These are phyloP conservation scores for Platanista minor DNA, from an alignment of 2,113 vertebrate genomes.

Conservation along the genomic window DNA sequence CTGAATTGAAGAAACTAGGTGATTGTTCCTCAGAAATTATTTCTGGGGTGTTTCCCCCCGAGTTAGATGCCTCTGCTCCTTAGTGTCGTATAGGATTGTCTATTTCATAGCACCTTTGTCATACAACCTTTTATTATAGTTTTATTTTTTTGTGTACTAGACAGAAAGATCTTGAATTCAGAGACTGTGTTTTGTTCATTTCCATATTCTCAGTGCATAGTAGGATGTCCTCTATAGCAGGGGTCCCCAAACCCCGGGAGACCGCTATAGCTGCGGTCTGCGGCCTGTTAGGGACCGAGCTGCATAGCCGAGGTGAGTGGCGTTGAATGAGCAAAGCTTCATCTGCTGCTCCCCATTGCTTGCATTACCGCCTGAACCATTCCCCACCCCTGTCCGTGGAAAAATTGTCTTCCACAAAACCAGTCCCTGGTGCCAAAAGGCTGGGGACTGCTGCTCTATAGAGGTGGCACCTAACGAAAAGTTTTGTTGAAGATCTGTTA, in stretches of 20 bases:
- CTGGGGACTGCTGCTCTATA: neutral
- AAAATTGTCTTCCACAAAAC: too few species aligned
- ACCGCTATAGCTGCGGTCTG: too few species aligned
- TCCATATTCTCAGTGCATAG: neutral
- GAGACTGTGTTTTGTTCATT: neutral
- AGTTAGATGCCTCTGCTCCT: neutral
- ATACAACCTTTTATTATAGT: neutral
- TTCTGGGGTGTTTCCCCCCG: neutral
- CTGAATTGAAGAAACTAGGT: neutral
- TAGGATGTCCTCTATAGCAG: neutral
- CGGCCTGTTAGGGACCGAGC: too few species aligned
- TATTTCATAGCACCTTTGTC: neutral
- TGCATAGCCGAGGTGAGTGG: too few species aligned
- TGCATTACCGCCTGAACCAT: too few species aligned
- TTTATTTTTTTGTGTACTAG: constrained; percentile 26
- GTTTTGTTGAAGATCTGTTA: neutral
- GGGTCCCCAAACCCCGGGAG: too few species aligned
- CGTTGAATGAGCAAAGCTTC: too few species aligned
- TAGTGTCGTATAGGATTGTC: neutral
- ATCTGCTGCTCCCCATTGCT: too few species aligned
- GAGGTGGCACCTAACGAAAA: neutral
- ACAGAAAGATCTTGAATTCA: constrained; percentile 27
- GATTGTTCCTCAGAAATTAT: neutral
- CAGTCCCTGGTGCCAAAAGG: too few species aligned
- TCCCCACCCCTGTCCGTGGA: too few species aligned